Conservation (phyloP, 2,797 vertebrate genomes). For the Sebastes trivittatus region DNA sequence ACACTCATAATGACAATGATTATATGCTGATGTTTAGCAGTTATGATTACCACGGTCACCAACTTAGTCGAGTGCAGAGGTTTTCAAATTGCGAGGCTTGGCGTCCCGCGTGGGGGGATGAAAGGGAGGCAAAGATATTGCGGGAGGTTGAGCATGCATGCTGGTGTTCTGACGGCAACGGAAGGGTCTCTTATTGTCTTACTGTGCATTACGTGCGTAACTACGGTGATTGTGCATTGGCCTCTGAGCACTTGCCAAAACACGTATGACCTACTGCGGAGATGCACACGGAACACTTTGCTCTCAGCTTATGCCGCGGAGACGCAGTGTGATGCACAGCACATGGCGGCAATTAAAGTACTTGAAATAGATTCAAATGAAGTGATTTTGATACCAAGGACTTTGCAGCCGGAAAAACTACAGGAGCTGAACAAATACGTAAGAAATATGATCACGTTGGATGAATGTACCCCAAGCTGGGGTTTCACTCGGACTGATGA, state of each 20-base stretch:
- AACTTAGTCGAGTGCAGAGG: background rate
- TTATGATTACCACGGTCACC: background rate
- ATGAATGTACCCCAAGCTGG: no score
- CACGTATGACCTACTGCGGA: background rate
- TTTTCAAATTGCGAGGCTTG: background rate
- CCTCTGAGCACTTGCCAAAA: background rate
- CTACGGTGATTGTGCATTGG: background rate
- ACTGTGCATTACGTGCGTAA: no score
- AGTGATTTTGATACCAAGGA: background rate
- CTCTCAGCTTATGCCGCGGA: background rate
- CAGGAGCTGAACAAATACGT: background rate
- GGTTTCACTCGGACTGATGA: background rate
- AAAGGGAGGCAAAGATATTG: background rate
- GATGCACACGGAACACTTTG: background rate
- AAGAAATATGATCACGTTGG: background rate
- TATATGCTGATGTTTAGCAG: background rate
- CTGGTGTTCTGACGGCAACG: background rate
- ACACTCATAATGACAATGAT: background rate
- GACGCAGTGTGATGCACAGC: background rate
- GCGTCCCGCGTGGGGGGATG: background rate
- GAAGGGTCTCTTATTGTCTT: background rate
- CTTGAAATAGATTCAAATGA: background rate
- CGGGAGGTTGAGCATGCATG: background rate
- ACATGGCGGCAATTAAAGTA: background rate
- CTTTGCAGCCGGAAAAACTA: background rate